Evolutionary conservation across 2,888 invertebrate species (phyloP).

Genomic region (Epinotia bilunana): DNA sequence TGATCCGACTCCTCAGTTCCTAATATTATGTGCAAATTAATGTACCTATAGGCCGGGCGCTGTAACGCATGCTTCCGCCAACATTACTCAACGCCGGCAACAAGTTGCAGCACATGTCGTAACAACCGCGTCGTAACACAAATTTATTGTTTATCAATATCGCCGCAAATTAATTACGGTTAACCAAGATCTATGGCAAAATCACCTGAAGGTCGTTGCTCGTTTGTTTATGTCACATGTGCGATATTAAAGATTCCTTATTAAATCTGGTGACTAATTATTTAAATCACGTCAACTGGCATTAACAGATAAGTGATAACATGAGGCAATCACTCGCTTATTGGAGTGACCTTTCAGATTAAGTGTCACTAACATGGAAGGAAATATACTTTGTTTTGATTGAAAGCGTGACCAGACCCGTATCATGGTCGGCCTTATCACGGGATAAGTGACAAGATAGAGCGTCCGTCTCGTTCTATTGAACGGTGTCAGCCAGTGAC

Average conservation of each 20-base stretch:
- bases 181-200: neutral
- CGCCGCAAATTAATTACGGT: neutral
- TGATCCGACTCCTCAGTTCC: neutral
- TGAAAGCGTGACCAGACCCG: constrained; percentile 3
- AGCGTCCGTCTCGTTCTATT: no score
- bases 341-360: constrained; percentile 7
- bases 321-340: neutral
- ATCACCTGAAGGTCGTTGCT: neutral
- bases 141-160: no score
- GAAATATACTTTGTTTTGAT: constrained; percentile 28
- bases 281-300: neutral
- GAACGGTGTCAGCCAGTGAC: no score
- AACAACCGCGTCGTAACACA: neutral
- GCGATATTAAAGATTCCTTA: neutral
- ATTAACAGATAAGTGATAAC: neutral
- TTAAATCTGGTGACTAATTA: neutral
- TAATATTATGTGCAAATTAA: constrained; percentile 20
- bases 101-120: constrained; percentile 12
- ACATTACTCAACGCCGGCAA: neutral
- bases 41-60: constrained; percentile 7
- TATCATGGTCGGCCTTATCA: no score
- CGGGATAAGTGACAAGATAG: no score
- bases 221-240: neutral
- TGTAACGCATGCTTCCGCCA: constrained; percentile 13
- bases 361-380: constrained; percentile 3